Conservation (phyloP, 2,888 invertebrate genomes). For the Rhagium mordax region DNA sequence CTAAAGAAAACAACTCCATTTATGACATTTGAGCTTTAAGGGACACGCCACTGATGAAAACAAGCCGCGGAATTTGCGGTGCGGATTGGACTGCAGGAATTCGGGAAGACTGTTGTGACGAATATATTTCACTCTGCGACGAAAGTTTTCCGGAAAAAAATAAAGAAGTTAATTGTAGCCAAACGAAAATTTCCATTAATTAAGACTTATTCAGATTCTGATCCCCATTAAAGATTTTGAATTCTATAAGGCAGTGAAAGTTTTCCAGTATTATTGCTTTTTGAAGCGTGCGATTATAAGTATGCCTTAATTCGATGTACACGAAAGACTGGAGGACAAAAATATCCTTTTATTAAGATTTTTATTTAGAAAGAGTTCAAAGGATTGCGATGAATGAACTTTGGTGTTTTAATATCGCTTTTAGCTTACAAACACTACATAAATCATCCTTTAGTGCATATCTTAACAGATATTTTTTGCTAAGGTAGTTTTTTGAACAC, state of each 20-base stretch:
- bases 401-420: neutral
- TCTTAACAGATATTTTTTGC: neutral
- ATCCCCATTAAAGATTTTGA: slow-evolving; percentile 3
- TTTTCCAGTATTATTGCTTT: slow-evolving; percentile 9
- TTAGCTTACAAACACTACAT: neutral
- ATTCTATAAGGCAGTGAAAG: slow-evolving; percentile 8
- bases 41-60: neutral
- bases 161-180: slow-evolving; percentile 28
- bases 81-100: neutral
- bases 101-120: slow-evolving; percentile 2
- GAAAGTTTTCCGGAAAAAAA: slow-evolving; percentile 7
- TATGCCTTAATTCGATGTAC: slow-evolving; percentile 1
- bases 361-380: slow-evolving; percentile 10
- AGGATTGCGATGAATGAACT: neutral
- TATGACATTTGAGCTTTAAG: neutral
- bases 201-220: slow-evolving; percentile 25
- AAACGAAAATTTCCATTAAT: slow-evolving; percentile 11
- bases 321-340: neutral
- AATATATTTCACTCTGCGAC: slow-evolving; percentile 12
- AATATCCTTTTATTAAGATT: slow-evolving; percentile 6
- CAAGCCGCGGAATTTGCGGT: neutral
- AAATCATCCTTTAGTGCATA: neutral
- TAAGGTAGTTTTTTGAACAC: neutral
- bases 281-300: neutral
- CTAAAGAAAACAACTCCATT: too few species aligned